phyloP scores from a whole-genome alignment of 2,113 vertebrate species.

The Setophaga coronata region DNA sequence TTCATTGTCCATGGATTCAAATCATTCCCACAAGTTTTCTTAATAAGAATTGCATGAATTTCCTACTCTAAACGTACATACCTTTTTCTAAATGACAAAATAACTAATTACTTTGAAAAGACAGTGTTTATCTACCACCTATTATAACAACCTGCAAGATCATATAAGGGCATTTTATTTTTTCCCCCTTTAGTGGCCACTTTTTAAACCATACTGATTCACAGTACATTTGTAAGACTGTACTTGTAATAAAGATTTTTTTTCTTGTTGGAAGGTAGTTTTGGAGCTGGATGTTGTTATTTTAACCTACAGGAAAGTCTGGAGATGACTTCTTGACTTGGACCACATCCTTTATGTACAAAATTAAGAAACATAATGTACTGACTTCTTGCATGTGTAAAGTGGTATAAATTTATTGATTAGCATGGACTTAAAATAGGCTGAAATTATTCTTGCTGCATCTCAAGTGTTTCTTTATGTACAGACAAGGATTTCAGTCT shows the following conservation, averaged over 20 bases:
- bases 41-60: neutral
- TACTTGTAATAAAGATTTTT: neutral
- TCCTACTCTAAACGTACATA: neutral
- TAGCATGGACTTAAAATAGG: neutral
- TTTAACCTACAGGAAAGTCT: neutral
- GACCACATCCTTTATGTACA: neutral
- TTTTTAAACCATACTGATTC: neutral
- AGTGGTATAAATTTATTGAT: slow-evolving; percentile 1
- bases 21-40: neutral
- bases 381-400: neutral
- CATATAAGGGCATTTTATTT: neutral
- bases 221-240: neutral
- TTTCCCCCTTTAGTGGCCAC: neutral
- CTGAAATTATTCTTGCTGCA: neutral
- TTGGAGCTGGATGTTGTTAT: neutral
- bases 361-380: neutral
- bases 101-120: neutral
- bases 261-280: neutral
- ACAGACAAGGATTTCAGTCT: slow-evolving; percentile 65
- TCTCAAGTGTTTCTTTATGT: slow-evolving; percentile 67
- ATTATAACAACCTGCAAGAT: neutral
- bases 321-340: neutral
- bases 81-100: neutral
- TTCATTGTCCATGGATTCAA: neutral
- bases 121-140: neutral